These are phyloP conservation scores for Yasuhikotakia modesta DNA, from an alignment of 2,797 vertebrate genomes.

Conservation along the genomic window DNA sequence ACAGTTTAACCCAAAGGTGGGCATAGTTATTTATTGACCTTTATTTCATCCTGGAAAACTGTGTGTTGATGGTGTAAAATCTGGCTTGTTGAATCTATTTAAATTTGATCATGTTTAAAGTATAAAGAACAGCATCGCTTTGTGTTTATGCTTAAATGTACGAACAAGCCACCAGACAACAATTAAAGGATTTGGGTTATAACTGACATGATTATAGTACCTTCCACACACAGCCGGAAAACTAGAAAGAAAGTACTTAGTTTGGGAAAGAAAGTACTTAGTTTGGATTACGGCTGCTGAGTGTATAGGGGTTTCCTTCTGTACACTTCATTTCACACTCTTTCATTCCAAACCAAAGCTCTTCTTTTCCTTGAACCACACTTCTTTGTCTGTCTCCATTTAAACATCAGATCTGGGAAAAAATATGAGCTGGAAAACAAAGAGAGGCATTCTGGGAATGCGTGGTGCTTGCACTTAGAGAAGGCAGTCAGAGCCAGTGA, in stretches of 20 bases:
- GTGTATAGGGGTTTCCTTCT: slow-evolving; percentile 48
- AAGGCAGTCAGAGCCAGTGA: slow-evolving; percentile 40
- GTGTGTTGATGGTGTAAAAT: neutral
- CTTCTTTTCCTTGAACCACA: slow-evolving; percentile 31
- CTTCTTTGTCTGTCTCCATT: slow-evolving; percentile 59
- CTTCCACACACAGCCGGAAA: slow-evolving; percentile 25
- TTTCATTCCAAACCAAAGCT: slow-evolving; percentile 60
- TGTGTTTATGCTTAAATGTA: neutral
- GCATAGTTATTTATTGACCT: too few species aligned
- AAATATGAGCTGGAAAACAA: slow-evolving; percentile 35
- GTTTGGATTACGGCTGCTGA: slow-evolving; percentile 36
- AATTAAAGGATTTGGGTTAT: neutral
- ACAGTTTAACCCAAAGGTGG: neutral
- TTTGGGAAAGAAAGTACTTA: slow-evolving; percentile 48
- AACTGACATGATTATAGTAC: neutral
- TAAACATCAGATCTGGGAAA: slow-evolving; percentile 35
- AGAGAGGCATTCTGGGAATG: slow-evolving; percentile 54
- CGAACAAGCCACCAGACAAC: neutral
- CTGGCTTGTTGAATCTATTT: neutral
- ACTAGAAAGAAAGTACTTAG: slow-evolving; percentile 45
- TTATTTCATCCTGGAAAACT: neutral
- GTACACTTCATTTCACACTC: slow-evolving; percentile 63
- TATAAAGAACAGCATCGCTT: neutral
- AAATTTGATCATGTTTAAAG: neutral
- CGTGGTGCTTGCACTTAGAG: slow-evolving; percentile 45